Percentiles rank a stretch among this genome's conserved stretches.
These are phyloP conservation scores for Zoanthus sansibaricus DNA, from an alignment of 92 coral and sea anemone species.

Conservation along the genomic window DNA sequence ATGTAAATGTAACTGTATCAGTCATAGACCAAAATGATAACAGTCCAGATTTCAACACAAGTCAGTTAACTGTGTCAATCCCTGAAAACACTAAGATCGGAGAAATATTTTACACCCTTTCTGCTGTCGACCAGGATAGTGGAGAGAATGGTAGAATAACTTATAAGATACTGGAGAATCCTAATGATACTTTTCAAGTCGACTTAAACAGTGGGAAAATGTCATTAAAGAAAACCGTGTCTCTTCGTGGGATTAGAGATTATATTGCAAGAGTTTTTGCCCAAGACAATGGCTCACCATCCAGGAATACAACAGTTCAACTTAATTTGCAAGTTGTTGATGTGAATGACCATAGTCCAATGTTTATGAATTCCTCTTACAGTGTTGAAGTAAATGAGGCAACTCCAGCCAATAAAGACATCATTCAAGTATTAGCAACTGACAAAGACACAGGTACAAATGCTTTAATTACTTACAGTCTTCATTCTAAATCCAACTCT, in stretches of 20 bases:
- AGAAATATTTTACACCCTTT: slow-evolving; percentile 68
- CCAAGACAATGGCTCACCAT: slow-evolving; percentile 85
- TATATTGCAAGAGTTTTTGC: slow-evolving; percentile 75
- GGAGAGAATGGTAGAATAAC: slow-evolving; percentile 78
- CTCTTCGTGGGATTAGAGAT: slow-evolving; percentile 68
- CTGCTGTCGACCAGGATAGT: slow-evolving; percentile 84
- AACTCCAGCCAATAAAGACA: slow-evolving; percentile 47
- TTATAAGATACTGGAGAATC: slow-evolving; percentile 78
- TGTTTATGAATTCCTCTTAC: slow-evolving; percentile 73
- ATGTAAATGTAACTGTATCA: slow-evolving; percentile 75
- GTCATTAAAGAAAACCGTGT: slow-evolving; percentile 68
- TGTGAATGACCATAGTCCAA: slow-evolving; percentile 93
- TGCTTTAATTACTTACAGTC: slow-evolving; percentile 79
- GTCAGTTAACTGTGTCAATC: slow-evolving; percentile 62
- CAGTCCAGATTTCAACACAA: slow-evolving; percentile 76
- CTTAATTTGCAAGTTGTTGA: slow-evolving; percentile 82
- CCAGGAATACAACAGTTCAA: slow-evolving; percentile 60
- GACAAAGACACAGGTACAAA: slow-evolving; percentile 88
- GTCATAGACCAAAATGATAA: slow-evolving; percentile 93
- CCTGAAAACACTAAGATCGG: slow-evolving; percentile 83
- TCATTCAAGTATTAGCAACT: slow-evolving; percentile 79
- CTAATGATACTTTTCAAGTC: slow-evolving; percentile 72
- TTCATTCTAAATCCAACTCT: slow-evolving; percentile 56
- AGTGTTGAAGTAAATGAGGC: slow-evolving; percentile 69
- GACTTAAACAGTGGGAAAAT: slow-evolving; percentile 73